Conservation (phyloP, 1,140 invertebrate species). For the Drosophila sproati region DNA sequence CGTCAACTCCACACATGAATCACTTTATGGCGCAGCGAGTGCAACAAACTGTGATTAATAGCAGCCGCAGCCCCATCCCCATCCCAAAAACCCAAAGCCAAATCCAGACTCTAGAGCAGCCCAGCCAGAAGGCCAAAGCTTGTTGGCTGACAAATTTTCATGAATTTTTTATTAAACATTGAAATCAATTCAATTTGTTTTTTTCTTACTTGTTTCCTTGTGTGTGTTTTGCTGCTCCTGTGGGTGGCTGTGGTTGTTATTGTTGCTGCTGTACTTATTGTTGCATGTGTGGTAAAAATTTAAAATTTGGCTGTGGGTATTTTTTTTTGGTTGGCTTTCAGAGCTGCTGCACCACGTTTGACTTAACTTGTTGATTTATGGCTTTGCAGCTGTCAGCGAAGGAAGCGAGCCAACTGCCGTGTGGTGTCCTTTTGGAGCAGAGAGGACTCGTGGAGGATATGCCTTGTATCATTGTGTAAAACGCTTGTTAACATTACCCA, state of each 20-base stretch:
- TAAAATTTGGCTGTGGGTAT: slow-evolving; percentile 45
- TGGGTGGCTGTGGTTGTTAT: slow-evolving; percentile 20
- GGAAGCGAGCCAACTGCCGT: slow-evolving; percentile 64
- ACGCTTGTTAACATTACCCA: slow-evolving; percentile 78
- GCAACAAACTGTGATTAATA: slow-evolving; percentile 83
- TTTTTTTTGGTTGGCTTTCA: slow-evolving; percentile 53
- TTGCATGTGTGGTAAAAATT: slow-evolving; percentile 63
- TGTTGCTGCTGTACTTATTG: slow-evolving; percentile 7
- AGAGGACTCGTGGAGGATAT: slow-evolving; percentile 23
- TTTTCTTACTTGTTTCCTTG: slow-evolving; percentile 35
- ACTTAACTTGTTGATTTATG: slow-evolving; percentile 84
- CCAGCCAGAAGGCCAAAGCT: slow-evolving; percentile 37
- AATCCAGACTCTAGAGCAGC: slow-evolving; percentile 13
- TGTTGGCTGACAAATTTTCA: slow-evolving; percentile 77
- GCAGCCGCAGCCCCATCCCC: slow-evolving; percentile 40
- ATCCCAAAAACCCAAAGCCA: slow-evolving; percentile 4
- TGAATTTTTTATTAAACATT: slow-evolving; percentile 84
- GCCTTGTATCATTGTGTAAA: slow-evolving; percentile 72
- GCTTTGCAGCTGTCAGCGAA: slow-evolving; percentile 71
- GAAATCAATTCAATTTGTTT: slow-evolving; percentile 80
- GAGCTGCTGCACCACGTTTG: slow-evolving; percentile 66
- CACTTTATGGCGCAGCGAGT: slow-evolving; percentile 79
- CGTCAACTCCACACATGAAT: slow-evolving; percentile 67
- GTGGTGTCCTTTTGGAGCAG: slow-evolving; percentile 31
- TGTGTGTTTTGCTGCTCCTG: not conserved